phyloP scores from a whole-genome alignment of 2,888 invertebrate species.

The Yponomeuta sedellus region DNA sequence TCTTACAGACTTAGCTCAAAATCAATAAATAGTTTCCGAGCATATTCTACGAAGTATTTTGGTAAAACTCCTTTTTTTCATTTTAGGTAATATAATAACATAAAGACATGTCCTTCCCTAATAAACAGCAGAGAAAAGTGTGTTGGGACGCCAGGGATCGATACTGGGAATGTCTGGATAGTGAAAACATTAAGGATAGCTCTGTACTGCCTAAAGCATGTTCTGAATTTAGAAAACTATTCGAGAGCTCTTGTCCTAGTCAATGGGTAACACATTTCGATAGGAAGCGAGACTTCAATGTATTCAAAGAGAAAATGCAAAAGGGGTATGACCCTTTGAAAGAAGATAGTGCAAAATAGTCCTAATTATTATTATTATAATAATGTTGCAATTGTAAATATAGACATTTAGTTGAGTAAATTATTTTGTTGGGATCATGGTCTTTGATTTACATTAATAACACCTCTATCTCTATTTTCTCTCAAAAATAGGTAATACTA shows the following conservation, averaged over 20 bases:
- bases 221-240: constrained; percentile 81
- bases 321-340: constrained; percentile 87
- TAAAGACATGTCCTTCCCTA: constrained; percentile 85
- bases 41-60: not conserved
- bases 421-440: constrained; percentile 37
- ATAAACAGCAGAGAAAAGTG: constrained; percentile 84
- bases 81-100: constrained; percentile 52
- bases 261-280: constrained; percentile 98
- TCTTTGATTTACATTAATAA: constrained; percentile 42
- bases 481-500: not conserved
- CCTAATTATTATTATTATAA: constrained; percentile 22
- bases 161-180: constrained; percentile 93
- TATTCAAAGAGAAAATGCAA: constrained; percentile 92
- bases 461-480: not conserved
- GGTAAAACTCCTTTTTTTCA: constrained; percentile 26
- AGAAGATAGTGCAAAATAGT: constrained; percentile 45
- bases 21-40: not conserved
- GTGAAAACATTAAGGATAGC: constrained; percentile 78
- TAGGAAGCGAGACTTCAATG: constrained; percentile 89
- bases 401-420: constrained; percentile 67
- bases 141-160: constrained; percentile 92
- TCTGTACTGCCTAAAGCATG: constrained; percentile 77
- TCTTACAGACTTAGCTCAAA: not conserved
- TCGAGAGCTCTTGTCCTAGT: constrained; percentile 85
- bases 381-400: constrained; percentile 40